Base-by-base conservation (phyloP, 2,797 vertebrate genomes). In the Dipus sagitta region DNA sequence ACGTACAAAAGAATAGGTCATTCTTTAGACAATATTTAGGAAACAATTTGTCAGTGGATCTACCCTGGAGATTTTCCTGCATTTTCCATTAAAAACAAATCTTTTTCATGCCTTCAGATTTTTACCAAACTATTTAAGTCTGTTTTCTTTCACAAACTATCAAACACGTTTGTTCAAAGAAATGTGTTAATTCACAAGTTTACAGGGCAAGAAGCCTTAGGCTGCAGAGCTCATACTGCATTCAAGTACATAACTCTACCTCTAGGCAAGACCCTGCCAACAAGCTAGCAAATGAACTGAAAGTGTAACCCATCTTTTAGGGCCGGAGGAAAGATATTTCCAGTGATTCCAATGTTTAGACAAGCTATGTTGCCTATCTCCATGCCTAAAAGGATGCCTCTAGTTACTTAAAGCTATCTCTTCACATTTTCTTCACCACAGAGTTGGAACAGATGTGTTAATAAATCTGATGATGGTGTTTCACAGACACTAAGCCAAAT, bases 91-190 rank as follows among this genome's bases (percentile, higher is more conserved):
- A 93, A 90, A 96, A 91, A 68, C 20, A 64, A 58, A 60, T 72
- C 26, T 95, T 95, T 90, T 67, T 26, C 34, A 82, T 58, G 70
- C 42, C n/a, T 91, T 87, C 58, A 88, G 4, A 90, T 92, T 96
- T 96, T 90, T 72, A 85, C 68, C 79, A 89, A 80, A 89, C 70
- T 92, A 52, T 94, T 96, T 91, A 94, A 86, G 86, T 75, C 80
- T 96, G 90, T 94, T 97, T 96, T 95, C 91, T 96, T 92, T 93
- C 86, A 95, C 74, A 91, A 92, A 92, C 95, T 92, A 95, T 96
- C 95, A 92, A 95, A 86, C 70, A 72, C 88, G 54, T 95, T 93
- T 95, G 72, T 93, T 96, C 94, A 96, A 90, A 93, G 80, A 89
- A 75, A 95, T 90, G 88, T 96, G 88, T 79, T 95, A 95, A 96